phyloP scores from a whole-genome alignment of 2,888 invertebrate species.

The Pelosia muscerda region DNA sequence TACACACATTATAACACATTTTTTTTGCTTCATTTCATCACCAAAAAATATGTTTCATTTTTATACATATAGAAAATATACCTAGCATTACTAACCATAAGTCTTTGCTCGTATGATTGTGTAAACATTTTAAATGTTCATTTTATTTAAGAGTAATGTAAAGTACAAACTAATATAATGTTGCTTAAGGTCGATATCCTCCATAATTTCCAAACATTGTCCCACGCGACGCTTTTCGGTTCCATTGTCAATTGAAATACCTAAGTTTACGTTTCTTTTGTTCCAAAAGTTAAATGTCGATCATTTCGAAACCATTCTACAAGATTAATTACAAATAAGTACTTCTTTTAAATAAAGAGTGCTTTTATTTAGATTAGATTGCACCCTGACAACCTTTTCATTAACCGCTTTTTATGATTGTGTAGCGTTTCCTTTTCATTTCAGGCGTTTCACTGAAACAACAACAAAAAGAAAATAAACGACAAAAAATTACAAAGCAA shows the following conservation, averaged over 20 bases:
- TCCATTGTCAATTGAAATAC: neutral
- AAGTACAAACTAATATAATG: too few relatives aligned
- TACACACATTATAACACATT: too few relatives aligned
- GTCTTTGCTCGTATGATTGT: too few relatives aligned
- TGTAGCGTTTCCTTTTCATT: conserved; percentile 28
- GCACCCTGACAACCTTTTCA: conserved; percentile 17
- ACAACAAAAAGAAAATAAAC: conserved; percentile 42
- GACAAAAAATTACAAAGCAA: conserved; percentile 67
- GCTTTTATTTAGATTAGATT: conserved; percentile 1
- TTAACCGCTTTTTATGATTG: conserved; percentile 13
- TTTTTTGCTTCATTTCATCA: too few relatives aligned
- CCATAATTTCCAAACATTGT: neutral
- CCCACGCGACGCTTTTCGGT: neutral
- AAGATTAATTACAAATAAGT: conserved; percentile 10
- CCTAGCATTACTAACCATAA: too few relatives aligned
- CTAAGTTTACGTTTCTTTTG: neutral
- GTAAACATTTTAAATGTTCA: too few relatives aligned
- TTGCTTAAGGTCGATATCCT: too few relatives aligned
- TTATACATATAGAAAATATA: too few relatives aligned
- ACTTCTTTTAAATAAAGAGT: neutral
- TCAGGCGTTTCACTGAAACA: conserved; percentile 30
- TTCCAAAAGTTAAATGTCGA: neutral
- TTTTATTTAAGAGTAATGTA: too few relatives aligned
- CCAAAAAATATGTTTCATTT: too few relatives aligned
- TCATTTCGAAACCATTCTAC: neutral